phyloP scores from a whole-genome alignment of 2,888 invertebrate genomes.

The Aspidiotus destructor region DNA sequence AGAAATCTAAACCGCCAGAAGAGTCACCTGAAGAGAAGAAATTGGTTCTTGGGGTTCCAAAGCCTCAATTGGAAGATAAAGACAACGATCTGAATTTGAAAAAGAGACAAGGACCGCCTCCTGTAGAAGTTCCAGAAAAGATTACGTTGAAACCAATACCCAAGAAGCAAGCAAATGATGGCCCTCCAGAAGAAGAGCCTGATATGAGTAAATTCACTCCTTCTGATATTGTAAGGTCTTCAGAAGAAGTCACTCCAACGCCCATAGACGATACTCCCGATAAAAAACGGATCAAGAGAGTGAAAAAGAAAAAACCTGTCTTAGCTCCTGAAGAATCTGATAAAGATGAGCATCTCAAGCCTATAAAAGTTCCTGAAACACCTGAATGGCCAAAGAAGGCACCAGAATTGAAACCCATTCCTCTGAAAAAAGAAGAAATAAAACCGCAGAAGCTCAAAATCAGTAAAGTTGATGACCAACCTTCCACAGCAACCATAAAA shows the following conservation, averaged over 20 bases:
- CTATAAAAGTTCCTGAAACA: background rate
- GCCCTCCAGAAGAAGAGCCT: constrained; percentile 39
- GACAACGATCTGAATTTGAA: constrained; percentile 42
- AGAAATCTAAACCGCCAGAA: constrained; percentile 37
- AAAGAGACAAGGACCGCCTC: constrained; percentile 42
- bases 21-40: constrained; percentile 38
- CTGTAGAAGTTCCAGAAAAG: constrained; percentile 41
- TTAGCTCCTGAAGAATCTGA: background rate
- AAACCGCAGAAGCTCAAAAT: constrained; percentile 38
- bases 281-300: constrained; percentile 5
- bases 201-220: constrained; percentile 41
- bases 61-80: constrained; percentile 38
- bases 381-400: constrained; percentile 19
- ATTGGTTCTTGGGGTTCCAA: constrained; percentile 33
- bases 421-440: constrained; percentile 27
- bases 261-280: constrained; percentile 33
- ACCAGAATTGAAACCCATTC: constrained; percentile 17
- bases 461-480: constrained; percentile 43
- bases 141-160: constrained; percentile 41
- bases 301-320: background rate
- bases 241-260: constrained; percentile 36
- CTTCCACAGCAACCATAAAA: constrained; percentile 52
- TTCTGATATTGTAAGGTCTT: constrained; percentile 37
- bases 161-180: constrained; percentile 40
- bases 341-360: background rate